Conservation (phyloP, 2,113 vertebrate genomes). For the Heterochromis multidens region DNA sequence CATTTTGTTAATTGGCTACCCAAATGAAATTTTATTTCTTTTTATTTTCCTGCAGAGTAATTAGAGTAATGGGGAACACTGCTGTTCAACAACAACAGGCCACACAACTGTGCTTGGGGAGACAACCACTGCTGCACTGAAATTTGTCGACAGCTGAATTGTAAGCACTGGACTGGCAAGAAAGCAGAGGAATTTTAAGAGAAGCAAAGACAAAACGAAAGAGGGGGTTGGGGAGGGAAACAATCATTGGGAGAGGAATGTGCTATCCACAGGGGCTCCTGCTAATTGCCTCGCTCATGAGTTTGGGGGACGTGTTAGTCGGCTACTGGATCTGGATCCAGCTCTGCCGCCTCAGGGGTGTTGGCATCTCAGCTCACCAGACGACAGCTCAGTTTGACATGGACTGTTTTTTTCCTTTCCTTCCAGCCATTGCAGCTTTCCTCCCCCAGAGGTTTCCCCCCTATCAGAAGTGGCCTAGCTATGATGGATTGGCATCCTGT, state of each 20-base stretch:
- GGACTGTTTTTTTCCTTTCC: constrained; percentile 3
- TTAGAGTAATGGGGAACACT: constrained; percentile 44
- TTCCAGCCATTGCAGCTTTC: constrained; percentile 49
- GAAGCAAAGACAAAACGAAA: constrained; percentile 7
- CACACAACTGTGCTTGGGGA: neutral
- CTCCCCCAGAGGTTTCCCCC: constrained; percentile 51
- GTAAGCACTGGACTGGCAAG: constrained; percentile 3
- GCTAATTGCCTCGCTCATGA: constrained; percentile 76
- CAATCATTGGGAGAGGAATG: constrained; percentile 62
- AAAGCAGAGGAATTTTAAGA: constrained; percentile 5
- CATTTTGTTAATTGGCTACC: neutral
- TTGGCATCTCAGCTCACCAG: constrained; percentile 69
- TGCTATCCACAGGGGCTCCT: constrained; percentile 68
- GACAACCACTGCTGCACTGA: neutral
- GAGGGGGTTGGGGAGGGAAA: constrained; percentile 18
- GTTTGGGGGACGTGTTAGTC: constrained; percentile 65
- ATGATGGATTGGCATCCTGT: constrained; percentile 77
- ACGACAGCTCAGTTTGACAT: constrained; percentile 72
- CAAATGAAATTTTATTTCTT: neutral
- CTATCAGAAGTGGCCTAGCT: constrained; percentile 65
- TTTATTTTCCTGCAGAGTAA: constrained; percentile 38
- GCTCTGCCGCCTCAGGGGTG: constrained; percentile 65
- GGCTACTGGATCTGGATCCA: constrained; percentile 67
- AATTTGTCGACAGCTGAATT: constrained; percentile 35
- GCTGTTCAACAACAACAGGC: constrained; percentile 28